These are phyloP conservation scores for Platysteira castanea DNA, from an alignment of 2,113 vertebrate genomes.

Conservation along the genomic window DNA sequence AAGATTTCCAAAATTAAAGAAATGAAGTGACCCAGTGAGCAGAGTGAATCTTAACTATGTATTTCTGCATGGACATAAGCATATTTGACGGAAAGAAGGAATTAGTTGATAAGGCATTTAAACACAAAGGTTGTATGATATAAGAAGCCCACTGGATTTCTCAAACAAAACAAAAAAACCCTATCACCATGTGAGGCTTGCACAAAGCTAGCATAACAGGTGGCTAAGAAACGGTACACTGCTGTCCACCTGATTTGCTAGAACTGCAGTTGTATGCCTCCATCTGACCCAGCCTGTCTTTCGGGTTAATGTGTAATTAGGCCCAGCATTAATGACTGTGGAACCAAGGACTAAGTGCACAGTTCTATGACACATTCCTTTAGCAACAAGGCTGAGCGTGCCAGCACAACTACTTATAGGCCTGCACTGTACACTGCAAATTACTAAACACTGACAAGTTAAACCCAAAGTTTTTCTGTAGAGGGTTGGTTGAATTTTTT, in stretches of 20 bases:
- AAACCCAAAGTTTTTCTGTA: not conserved
- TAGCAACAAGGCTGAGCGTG: not conserved
- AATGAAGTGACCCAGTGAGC: not conserved
- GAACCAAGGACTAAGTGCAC: conserved; percentile 15
- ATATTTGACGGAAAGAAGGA: not conserved
- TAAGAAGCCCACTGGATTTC: not conserved
- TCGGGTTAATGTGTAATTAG: conserved; percentile 46
- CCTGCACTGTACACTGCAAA: not conserved
- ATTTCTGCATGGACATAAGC: not conserved
- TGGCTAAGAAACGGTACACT: not conserved
- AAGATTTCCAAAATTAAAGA: not conserved
- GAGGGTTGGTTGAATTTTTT: not conserved
- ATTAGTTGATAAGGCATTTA: not conserved
- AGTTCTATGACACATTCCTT: not conserved
- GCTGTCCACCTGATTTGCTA: not conserved
- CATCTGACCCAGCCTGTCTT: not conserved
- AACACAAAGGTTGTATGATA: not conserved
- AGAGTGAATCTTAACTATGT: not conserved
- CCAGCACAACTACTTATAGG: not conserved
- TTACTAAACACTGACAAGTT: not conserved
- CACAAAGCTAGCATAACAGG: not conserved
- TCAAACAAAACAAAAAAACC: not conserved
- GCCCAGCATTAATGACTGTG: not conserved
- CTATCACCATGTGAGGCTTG: not conserved
- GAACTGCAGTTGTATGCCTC: not conserved